Evolutionary conservation across 2,888 invertebrate genomes (phyloP).

Genomic region (Phyto melanocephala): DNA sequence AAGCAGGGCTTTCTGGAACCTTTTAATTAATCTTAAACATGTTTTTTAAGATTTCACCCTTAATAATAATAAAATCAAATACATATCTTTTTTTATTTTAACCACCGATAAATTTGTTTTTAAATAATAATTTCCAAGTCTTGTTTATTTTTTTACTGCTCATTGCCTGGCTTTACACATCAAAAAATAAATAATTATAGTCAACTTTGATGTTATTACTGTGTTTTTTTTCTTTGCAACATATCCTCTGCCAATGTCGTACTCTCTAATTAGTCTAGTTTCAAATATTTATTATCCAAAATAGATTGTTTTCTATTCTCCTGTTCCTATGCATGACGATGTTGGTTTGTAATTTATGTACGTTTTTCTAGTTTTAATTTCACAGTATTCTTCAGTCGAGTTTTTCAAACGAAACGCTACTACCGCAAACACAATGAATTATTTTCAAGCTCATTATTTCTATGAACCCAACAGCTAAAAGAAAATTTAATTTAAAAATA

Average conservation of each 20-base stretch:
- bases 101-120: too few species aligned
- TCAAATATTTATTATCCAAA: conserved; percentile 11
- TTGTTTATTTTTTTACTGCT: too few species aligned
- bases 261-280: conserved; percentile 43
- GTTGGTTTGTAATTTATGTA: conserved; percentile 32
- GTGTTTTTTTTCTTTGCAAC: not conserved
- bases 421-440: not conserved
- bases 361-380: not conserved
- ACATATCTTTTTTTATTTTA: too few species aligned
- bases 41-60: too few species aligned
- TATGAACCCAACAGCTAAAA: not conserved
- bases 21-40: too few species aligned
- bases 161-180: not conserved
- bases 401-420: too few species aligned
- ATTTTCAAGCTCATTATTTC: not conserved
- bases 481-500: not conserved
- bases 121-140: too few species aligned
- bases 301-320: not conserved
- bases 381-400: not conserved
- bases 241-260: conserved; percentile 30
- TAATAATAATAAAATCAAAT: too few species aligned
- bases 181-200: not conserved
- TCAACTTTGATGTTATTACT: conserved; percentile 6
- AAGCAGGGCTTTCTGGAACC: too few species aligned
- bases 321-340: not conserved